These are phyloP conservation scores for Engraulis encrasicolus DNA, from an alignment of 2,113 vertebrate species.

Conservation along the genomic window DNA sequence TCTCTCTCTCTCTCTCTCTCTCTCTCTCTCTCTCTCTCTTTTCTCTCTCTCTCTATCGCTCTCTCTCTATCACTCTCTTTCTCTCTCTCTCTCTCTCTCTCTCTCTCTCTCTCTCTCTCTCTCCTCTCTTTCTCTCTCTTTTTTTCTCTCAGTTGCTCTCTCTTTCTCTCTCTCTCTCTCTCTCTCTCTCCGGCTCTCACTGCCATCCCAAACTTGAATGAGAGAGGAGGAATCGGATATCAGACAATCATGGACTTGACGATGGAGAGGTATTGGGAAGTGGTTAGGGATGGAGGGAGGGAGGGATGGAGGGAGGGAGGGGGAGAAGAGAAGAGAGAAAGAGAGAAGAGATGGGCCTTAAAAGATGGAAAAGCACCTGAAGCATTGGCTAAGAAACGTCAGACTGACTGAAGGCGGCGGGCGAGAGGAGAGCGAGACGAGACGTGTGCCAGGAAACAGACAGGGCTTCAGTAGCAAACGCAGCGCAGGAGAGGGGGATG, in stretches of 20 bases:
- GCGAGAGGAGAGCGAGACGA: too few species aligned
- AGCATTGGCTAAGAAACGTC: slow-evolving; percentile 49
- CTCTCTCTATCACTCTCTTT: too few species aligned
- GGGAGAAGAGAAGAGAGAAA: not conserved
- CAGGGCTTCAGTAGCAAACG: slow-evolving; percentile 45
- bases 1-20: not conserved
- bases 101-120: not conserved
- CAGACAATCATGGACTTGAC: slow-evolving; percentile 23
- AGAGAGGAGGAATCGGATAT: not conserved
- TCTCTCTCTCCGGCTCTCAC: not conserved
- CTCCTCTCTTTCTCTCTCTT: too few species aligned
- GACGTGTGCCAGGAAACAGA: slow-evolving; percentile 33
- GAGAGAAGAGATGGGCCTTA: slow-evolving; percentile 37
- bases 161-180: not conserved
- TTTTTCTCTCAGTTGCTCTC: not conserved
- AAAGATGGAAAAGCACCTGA: slow-evolving; percentile 49
- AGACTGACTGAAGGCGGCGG: slow-evolving; percentile 47
- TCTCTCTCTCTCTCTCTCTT: not conserved
- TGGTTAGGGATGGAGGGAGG: too few species aligned
- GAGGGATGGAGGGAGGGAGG: not conserved
- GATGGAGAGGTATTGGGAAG: not conserved
- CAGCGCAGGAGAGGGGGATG: slow-evolving; percentile 50
- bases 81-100: too few species aligned
- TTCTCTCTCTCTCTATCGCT: not conserved
- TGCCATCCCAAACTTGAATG: not conserved